Evolutionary conservation across 2,113 vertebrate genomes (phyloP).

Genomic region (Xiphophorus maculatus): DNA sequence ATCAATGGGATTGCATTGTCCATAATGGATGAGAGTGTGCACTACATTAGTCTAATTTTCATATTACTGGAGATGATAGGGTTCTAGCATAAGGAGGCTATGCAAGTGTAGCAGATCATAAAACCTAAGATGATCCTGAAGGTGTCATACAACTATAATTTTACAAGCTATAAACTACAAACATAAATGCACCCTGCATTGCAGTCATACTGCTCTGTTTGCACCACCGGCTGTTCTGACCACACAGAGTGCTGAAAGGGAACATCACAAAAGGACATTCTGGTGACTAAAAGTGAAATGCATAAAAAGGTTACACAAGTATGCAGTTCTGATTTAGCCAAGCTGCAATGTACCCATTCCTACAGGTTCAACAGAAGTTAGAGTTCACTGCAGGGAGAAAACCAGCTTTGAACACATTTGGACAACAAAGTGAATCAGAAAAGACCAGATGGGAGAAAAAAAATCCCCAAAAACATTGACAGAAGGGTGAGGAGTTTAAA

Average conservation of each 20-base stretch:
- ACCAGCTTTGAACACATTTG: background rate
- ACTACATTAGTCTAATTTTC: background rate
- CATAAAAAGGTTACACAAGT: slow-evolving; percentile 1
- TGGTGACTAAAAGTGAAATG: background rate
- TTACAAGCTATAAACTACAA: background rate
- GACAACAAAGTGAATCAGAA: slow-evolving; percentile 15
- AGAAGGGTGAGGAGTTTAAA: slow-evolving; percentile 35
- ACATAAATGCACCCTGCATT: slow-evolving; percentile 9
- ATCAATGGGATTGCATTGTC: background rate
- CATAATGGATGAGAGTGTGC: background rate
- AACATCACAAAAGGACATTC: slow-evolving; percentile 24
- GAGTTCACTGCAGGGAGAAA: background rate
- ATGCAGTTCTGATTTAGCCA: slow-evolving; percentile 9
- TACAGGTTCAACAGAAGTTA: slow-evolving; percentile 7
- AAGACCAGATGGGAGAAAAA: slow-evolving; percentile 43
- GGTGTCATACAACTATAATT: background rate
- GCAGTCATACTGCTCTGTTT: slow-evolving; percentile 35
- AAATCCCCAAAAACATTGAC: slow-evolving; percentile 33
- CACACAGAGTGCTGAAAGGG: slow-evolving; percentile 44
- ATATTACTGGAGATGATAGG: background rate
- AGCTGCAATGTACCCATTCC: background rate
- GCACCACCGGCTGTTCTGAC: slow-evolving; percentile 43
- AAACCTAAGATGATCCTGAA: background rate
- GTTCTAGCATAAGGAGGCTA: background rate
- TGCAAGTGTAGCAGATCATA: background rate